Evolutionary conservation across 2,113 vertebrate genomes (phyloP).

Genomic region (Taxidea taxus): DNA sequence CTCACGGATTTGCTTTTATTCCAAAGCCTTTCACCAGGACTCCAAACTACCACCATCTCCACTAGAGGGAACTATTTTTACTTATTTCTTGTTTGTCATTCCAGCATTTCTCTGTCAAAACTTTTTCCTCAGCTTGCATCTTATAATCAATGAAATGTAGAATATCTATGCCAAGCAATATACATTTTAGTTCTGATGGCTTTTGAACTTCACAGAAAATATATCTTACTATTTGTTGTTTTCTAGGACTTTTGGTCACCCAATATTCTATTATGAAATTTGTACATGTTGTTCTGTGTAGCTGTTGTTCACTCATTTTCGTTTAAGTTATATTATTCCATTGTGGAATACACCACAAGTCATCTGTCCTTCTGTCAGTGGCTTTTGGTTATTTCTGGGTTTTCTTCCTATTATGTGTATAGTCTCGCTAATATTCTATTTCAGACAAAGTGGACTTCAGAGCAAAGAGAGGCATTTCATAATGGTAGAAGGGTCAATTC

Average conservation of each 20-base stretch:
- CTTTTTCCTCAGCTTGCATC: background rate
- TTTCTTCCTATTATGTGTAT: background rate
- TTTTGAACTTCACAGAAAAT: background rate
- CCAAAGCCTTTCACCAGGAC: background rate
- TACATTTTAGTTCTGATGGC: background rate
- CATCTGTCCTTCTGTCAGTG: background rate
- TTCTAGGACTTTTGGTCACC: background rate
- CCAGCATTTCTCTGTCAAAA: background rate
- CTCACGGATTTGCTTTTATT: background rate
- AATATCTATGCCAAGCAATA: background rate
- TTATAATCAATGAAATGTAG: background rate
- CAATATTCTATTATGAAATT: background rate
- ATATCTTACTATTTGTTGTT: background rate
- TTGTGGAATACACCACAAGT: background rate
- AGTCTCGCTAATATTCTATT: background rate
- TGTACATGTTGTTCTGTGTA: background rate
- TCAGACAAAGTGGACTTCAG: background rate
- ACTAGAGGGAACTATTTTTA: background rate
- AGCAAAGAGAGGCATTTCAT: background rate
- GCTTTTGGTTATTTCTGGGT: background rate
- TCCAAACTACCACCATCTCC: background rate
- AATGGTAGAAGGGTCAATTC: background rate
- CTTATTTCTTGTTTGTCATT: background rate
- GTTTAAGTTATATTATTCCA: background rate
- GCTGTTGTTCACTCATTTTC: background rate